These are phyloP conservation scores for Cynodonichthys magdalenae DNA, from an alignment of 2,797 vertebrate species.

Conservation along the genomic window DNA sequence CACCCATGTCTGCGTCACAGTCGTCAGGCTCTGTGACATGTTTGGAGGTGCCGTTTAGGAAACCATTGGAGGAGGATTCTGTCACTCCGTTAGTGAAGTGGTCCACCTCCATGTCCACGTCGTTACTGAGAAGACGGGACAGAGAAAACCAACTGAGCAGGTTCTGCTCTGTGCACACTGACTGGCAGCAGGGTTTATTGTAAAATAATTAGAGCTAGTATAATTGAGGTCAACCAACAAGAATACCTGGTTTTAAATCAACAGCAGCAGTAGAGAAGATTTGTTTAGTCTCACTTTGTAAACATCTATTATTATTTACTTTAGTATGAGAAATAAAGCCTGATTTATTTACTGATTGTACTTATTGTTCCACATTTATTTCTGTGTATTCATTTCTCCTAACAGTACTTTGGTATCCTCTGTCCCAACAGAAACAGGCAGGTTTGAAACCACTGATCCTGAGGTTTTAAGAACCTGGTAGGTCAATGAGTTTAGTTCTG, in stretches of 20 bases:
- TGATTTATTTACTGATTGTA: not conserved
- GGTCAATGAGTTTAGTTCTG: no score
- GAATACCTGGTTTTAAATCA: not conserved
- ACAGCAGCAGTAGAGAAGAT: not conserved
- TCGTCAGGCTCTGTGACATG: conserved; percentile 92
- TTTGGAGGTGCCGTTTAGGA: conserved; percentile 97
- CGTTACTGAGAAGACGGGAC: conserved; percentile 76
- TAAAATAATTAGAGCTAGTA: no score
- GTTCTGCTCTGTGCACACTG: not conserved
- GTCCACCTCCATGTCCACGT: conserved; percentile 98
- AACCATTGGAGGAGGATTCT: conserved; percentile 96
- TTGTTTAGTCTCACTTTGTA: no score
- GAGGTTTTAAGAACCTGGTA: not conserved
- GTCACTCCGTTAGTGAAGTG: conserved; percentile 97
- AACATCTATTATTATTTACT: not conserved
- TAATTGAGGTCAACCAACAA: no score
- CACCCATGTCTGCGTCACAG: conserved; percentile 98
- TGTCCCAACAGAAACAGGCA: not conserved
- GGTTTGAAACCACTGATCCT: not conserved
- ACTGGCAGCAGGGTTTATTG: not conserved
- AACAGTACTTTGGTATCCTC: not conserved
- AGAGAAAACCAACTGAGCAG: not conserved
- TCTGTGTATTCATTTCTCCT: not conserved
- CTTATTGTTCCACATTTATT: not conserved
- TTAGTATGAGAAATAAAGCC: no score